A percentile compares a stretch with the other conserved stretches of the same genome.
Evolutionary conservation across 1,140 invertebrate species (phyloP).

Genomic region (Ooceraea biroi): DNA sequence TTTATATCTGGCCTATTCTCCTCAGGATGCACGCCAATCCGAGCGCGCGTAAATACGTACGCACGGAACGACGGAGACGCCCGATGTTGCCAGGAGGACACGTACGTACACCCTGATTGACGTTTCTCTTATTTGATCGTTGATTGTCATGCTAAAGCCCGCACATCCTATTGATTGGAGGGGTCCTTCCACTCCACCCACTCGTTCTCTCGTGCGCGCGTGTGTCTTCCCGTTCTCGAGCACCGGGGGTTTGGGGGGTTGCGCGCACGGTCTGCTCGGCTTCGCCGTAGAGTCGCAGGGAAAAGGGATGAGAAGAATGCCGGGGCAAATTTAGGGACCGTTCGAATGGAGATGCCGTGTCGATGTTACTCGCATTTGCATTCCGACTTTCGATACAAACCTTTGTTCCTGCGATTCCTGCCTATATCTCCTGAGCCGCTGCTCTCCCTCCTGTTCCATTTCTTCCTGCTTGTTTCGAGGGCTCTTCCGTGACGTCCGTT

Average conservation of each 20-base stretch:
- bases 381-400: constrained; percentile 79
- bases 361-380: constrained; percentile 79
- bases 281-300: constrained; percentile 31
- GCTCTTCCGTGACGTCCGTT: constrained; percentile 17
- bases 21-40: no score
- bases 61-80: neutral
- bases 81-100: constrained; percentile 45
- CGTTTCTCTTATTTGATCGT: constrained; percentile 78
- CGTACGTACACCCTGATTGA: constrained; percentile 64
- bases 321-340: constrained; percentile 78
- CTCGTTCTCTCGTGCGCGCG: constrained; percentile 55
- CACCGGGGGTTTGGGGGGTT: constrained; percentile 44
- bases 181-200: constrained; percentile 60
- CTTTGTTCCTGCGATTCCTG: constrained; percentile 65
- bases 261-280: constrained; percentile 1
- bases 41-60: neutral
- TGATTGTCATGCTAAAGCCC: constrained; percentile 82
- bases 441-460: neutral
- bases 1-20: no score
- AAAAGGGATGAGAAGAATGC: constrained; percentile 70
- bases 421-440: neutral
- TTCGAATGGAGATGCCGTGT: constrained; percentile 79
- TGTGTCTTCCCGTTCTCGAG: constrained; percentile 68
- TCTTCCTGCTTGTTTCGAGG: constrained; percentile 16
- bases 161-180: constrained; percentile 82